Base-by-base conservation (phyloP, 1,140 invertebrate species). In the Akabosia matsudoensis region DNA sequence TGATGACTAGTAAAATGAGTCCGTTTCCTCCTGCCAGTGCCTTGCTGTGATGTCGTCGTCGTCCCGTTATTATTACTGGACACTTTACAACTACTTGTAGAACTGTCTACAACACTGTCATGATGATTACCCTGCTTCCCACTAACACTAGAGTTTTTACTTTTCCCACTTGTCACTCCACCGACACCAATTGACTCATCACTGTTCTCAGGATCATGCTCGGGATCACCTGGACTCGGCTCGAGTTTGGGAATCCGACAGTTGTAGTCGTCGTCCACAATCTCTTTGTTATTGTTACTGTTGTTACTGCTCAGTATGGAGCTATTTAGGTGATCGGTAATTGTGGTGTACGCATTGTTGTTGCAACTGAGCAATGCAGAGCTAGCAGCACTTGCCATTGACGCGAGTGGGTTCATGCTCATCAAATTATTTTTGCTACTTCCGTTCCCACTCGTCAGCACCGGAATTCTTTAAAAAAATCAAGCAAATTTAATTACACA, bases 261-360 rank as follows among this genome's bases (percentile, higher is more conserved):
- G 61, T 67, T 67, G 30, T 67, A 67, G 61, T 67, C 61, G 30
- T 67, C 61, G n/a, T 67, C 61, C 2, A 67, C 61, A n/a, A 67
- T 67, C 61, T 67, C 61, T 30, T 28, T 30, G 61, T 31, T 67
- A 30, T 30, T 31, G 31, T 31, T 31, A 67, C 61, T 67, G 30
- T 67, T 67, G 31, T 67, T 67, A 31, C 28, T 67, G 28, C 30
- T 67, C 3, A 67, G 61, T 30, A 67, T 67, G 1, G 61, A 67
- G n/a, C 61, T 67, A 22, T n/a, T 67, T n/a, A 67, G 31, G n/a
- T 67, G 61, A 67, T 67, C 61, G 26, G 61, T 67, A 16, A 67
- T 67, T 7, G 61, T 67, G 3, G 61, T 67, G 61, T 67, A 67
- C 28, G 61, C 61, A 31, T 67, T 67, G 61, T 67, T 67, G 28